Conservation (phyloP, 2,797 vertebrate species). For the Pantherophis alleghaniensis region DNA sequence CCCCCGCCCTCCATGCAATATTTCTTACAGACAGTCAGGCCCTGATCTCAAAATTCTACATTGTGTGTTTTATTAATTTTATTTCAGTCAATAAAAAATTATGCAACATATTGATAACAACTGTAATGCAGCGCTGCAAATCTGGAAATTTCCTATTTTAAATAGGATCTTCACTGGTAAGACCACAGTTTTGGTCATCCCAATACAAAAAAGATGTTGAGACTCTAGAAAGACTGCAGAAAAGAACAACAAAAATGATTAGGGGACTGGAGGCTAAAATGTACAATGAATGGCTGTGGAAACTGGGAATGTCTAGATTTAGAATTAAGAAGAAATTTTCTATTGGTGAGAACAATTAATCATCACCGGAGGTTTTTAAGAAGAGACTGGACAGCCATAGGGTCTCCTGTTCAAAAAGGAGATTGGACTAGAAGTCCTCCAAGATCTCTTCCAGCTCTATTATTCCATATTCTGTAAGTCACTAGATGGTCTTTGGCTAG, state of each 20-base stretch:
- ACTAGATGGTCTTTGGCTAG: not conserved
- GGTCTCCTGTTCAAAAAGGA: not conserved
- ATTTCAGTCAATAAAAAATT: not conserved
- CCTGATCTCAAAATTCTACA: not conserved
- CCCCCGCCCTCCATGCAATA: not conserved
- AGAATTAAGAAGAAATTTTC: not conserved
- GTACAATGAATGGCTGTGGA: not conserved
- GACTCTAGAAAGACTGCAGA: not conserved
- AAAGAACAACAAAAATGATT: not conserved
- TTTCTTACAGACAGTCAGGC: not conserved
- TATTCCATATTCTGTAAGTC: not conserved
- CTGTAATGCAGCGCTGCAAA: not conserved
- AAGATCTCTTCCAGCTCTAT: not conserved
- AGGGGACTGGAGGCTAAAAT: not conserved
- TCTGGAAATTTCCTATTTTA: not conserved
- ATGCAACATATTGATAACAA: not conserved
- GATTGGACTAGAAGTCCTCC: not conserved
- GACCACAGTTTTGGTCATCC: not conserved
- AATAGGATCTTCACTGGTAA: not conserved
- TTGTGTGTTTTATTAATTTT: not conserved
- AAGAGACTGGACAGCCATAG: not conserved
- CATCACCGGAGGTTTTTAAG: not conserved
- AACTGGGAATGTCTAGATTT: not conserved
- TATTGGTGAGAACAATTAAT: not conserved
- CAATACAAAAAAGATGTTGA: not conserved